Percentiles rank a stretch among this genome's conserved stretches.
These are phyloP conservation scores for Etheostoma spectabile DNA, from an alignment of 2,113 vertebrate genomes.

Conservation along the genomic window DNA sequence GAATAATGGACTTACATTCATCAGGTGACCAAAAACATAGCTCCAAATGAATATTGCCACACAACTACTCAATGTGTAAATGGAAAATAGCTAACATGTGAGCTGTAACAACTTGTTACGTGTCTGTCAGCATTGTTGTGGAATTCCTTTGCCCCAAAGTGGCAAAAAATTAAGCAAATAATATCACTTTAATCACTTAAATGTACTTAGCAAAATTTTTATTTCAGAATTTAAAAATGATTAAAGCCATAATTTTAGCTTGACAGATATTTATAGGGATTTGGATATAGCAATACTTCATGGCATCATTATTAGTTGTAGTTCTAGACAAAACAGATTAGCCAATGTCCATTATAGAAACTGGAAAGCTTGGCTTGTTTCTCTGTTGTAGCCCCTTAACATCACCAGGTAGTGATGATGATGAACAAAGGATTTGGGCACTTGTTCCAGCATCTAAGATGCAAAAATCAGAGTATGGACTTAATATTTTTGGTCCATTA, in stretches of 20 bases:
- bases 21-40: neutral
- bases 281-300: neutral
- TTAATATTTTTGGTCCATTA: neutral
- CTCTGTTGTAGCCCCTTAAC: neutral
- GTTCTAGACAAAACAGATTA: neutral
- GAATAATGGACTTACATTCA: neutral
- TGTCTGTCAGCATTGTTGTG: neutral
- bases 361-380: neutral
- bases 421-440: neutral
- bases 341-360: neutral
- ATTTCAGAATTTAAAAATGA: neutral
- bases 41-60: neutral
- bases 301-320: neutral
- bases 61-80: neutral
- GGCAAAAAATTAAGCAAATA: neutral
- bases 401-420: neutral
- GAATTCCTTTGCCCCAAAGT: neutral
- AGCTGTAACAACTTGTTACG: neutral
- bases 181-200: neutral
- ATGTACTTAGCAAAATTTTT: neutral
- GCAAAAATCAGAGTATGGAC: neutral
- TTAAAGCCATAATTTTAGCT: neutral
- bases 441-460: neutral
- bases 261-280: slow-evolving; percentile 5
- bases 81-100: neutral